Evolutionary conservation across 2,888 invertebrate species (phyloP).

Genomic region (Venusia cambrica): DNA sequence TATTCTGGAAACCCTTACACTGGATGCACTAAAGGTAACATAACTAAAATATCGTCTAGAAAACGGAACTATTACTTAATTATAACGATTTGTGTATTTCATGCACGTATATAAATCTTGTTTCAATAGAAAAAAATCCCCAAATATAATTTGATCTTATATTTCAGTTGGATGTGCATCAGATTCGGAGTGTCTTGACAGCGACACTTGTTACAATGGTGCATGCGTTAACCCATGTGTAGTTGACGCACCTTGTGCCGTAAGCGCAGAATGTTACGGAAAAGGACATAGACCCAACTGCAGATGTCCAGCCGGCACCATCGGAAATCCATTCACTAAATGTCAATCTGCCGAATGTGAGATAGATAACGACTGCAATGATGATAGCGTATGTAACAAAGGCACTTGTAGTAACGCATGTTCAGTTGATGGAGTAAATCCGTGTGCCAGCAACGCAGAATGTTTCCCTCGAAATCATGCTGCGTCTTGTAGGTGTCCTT

Average conservation of each 20-base stretch:
- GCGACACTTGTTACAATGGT: conserved; percentile 90
- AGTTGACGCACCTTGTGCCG: conserved; percentile 89
- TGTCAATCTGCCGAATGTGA: conserved; percentile 91
- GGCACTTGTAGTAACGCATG: conserved; percentile 92
- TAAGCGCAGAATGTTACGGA: conserved; percentile 92
- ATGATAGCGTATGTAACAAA: conserved; percentile 85
- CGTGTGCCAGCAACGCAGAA: conserved; percentile 91
- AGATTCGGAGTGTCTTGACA: conserved; percentile 90
- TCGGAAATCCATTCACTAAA: conserved; percentile 89
- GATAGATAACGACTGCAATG: conserved; percentile 89
- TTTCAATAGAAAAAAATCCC: neutral
- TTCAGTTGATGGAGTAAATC: conserved; percentile 81
- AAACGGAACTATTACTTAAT: too few relatives aligned
- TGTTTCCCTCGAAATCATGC: conserved; percentile 91
- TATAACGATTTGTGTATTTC: too few relatives aligned
- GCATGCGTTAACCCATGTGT: conserved; percentile 92
- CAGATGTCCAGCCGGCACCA: conserved; percentile 87
- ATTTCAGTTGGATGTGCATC: conserved; percentile 89
- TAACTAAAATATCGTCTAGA: too few relatives aligned
- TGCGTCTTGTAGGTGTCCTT: conserved; percentile 91
- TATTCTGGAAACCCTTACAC: conserved; percentile 92
- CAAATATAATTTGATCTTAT: conserved; percentile 1
- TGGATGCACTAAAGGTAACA: conserved; percentile 87
- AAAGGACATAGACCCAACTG: conserved; percentile 90
- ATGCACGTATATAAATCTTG: too few relatives aligned